Conservation (phyloP, 2,888 invertebrate genomes). For the Phrixothrix hirtus region DNA sequence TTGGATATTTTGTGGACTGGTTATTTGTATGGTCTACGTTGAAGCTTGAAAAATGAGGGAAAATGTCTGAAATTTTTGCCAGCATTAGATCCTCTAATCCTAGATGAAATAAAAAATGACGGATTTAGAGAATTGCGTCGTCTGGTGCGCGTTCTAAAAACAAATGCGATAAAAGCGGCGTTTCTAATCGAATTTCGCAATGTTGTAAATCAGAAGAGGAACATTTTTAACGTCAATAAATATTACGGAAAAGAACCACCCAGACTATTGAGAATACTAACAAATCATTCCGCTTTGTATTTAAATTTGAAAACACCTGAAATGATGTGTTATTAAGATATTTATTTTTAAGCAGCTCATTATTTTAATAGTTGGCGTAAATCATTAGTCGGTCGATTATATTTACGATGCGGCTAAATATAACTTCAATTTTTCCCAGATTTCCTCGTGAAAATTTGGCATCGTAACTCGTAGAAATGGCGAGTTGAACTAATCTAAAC, state of each 20-base stretch:
- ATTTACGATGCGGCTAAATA: constrained; percentile 14
- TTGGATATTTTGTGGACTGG: background rate
- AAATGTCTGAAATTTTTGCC: background rate
- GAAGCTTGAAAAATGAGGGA: background rate
- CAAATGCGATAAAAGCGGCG: constrained; percentile 1
- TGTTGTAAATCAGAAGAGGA: constrained; percentile 1
- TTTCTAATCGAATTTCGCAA: constrained; percentile 7
- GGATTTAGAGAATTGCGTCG: constrained; percentile 2
- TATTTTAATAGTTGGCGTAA: constrained; percentile 33
- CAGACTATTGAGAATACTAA: constrained; percentile 17
- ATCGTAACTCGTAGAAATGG: constrained; percentile 1
- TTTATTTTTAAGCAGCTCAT: constrained; percentile 34
- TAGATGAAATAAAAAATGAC: background rate
- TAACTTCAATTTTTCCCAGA: too few relatives aligned
- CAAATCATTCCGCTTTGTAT: constrained; percentile 40
- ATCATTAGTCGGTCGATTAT: constrained; percentile 19
- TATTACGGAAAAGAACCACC: constrained; percentile 19
- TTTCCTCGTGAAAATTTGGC: background rate
- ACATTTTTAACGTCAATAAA: constrained; percentile 9
- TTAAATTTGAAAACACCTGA: constrained; percentile 34
- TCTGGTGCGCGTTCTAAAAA: constrained; percentile 3
- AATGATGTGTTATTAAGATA: constrained; percentile 31
- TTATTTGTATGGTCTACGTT: background rate
- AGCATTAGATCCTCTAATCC: background rate
- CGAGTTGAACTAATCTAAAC: constrained; percentile 28